These are phyloP conservation scores for Tetramorium parvispinum DNA, from an alignment of 1,140 invertebrate species.

Conservation along the genomic window DNA sequence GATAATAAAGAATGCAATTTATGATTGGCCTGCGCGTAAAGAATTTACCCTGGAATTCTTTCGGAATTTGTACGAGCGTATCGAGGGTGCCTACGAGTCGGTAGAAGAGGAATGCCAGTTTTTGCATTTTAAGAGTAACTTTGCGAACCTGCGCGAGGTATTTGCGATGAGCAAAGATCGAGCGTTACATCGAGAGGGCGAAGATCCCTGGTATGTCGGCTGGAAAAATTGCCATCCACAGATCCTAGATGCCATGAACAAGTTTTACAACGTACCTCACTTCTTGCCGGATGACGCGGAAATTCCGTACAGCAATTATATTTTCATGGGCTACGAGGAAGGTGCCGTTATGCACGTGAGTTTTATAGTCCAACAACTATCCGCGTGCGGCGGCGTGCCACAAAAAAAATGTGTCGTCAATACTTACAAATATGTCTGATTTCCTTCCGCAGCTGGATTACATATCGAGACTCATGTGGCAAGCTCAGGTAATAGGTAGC, in stretches of 20 bases:
- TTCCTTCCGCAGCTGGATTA: constrained; percentile 92
- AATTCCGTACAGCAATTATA: constrained; percentile 95
- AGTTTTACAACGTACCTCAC: constrained; percentile 93
- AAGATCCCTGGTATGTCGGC: constrained; percentile 95
- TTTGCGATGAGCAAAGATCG: constrained; percentile 91
- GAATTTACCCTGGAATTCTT: constrained; percentile 92
- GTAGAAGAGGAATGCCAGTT: constrained; percentile 94
- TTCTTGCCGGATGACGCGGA: constrained; percentile 96
- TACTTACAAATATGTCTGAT: background rate
- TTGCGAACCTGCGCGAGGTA: constrained; percentile 91
- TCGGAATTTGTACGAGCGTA: constrained; percentile 90
- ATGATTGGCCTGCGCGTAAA: constrained; percentile 91
- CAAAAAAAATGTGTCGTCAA: background rate
- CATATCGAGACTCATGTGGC: constrained; percentile 96
- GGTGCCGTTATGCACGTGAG: constrained; percentile 97
- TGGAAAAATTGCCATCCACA: constrained; percentile 96
- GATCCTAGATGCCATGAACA: constrained; percentile 90
- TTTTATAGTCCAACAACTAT: constrained; percentile 80
- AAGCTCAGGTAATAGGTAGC: constrained; percentile 94
- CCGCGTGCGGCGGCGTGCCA: no score
- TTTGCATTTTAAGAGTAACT: constrained; percentile 95
- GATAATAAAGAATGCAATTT: constrained; percentile 91
- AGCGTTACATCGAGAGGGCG: constrained; percentile 87
- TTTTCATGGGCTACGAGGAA: constrained; percentile 96
- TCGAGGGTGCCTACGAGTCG: constrained; percentile 89